Evolutionary conservation across 2,888 invertebrate genomes (phyloP).

Genomic region (Amphipoea lucens): DNA sequence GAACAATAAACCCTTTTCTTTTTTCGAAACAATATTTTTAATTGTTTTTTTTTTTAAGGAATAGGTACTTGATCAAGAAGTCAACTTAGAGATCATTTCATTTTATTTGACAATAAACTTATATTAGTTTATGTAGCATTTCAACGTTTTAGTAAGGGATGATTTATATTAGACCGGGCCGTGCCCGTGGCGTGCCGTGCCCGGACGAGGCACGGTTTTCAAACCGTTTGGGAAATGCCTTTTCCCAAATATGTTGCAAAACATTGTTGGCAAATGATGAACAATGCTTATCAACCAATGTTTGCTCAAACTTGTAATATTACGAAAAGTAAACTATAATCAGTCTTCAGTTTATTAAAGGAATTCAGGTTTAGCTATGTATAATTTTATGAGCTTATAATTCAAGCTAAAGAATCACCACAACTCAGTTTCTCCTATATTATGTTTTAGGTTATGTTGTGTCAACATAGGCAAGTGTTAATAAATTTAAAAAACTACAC

Average conservation of each 20-base stretch:
- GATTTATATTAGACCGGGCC: too few relatives aligned
- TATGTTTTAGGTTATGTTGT: neutral
- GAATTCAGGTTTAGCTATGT: neutral
- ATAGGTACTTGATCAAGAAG: neutral
- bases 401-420: neutral
- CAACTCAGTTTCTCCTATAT: neutral
- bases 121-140: neutral
- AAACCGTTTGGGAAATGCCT: too few relatives aligned
- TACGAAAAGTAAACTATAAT: neutral
- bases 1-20: too few relatives aligned
- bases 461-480: neutral
- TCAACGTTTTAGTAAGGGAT: neutral
- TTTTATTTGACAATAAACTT: too few relatives aligned
- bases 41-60: neutral
- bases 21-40: neutral
- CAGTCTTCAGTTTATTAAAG: neutral
- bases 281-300: neutral
- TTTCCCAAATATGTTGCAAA: too few relatives aligned
- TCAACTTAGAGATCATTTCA: neutral
- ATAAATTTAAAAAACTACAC: neutral
- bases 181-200: too few relatives aligned
- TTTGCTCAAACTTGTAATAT: neutral
- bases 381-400: neutral
- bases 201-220: too few relatives aligned
- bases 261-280: too few relatives aligned